These are phyloP conservation scores for Biston betularia DNA, from an alignment of 2,888 invertebrate genomes.

Conservation along the genomic window DNA sequence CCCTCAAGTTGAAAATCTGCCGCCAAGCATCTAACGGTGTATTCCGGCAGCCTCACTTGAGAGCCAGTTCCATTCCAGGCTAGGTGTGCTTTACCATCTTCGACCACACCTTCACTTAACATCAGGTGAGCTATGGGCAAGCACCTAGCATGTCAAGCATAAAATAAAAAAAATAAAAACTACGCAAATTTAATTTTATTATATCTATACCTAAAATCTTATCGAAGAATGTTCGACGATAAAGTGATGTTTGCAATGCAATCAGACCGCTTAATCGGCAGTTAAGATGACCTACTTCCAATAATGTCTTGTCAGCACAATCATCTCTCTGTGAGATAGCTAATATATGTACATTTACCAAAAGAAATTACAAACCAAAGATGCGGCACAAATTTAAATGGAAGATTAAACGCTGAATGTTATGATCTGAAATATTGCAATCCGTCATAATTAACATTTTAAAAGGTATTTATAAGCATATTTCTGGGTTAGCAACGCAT, in stretches of 20 bases:
- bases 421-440: background rate
- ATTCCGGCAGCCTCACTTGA: too few relatives aligned
- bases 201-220: slow-evolving; percentile 11
- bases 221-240: slow-evolving; percentile 22
- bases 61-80: too few relatives aligned
- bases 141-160: too few relatives aligned
- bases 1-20: too few relatives aligned
- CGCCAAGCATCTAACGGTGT: too few relatives aligned
- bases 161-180: too few relatives aligned
- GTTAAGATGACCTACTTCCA: slow-evolving; percentile 34
- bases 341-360: background rate
- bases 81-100: too few relatives aligned
- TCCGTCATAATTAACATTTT: too few relatives aligned
- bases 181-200: background rate
- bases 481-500: too few relatives aligned
- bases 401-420: background rate
- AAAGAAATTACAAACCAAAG: background rate
- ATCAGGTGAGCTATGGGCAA: too few relatives aligned
- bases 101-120: too few relatives aligned
- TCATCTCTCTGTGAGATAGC: slow-evolving; percentile 40
- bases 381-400: background rate
- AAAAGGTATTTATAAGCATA: too few relatives aligned
- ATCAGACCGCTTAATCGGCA: slow-evolving; percentile 33
- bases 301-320: slow-evolving; percentile 36
- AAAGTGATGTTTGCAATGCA: slow-evolving; percentile 35